Conservation (phyloP, 2,797 vertebrate species). For the Anomalospiza imberbis region DNA sequence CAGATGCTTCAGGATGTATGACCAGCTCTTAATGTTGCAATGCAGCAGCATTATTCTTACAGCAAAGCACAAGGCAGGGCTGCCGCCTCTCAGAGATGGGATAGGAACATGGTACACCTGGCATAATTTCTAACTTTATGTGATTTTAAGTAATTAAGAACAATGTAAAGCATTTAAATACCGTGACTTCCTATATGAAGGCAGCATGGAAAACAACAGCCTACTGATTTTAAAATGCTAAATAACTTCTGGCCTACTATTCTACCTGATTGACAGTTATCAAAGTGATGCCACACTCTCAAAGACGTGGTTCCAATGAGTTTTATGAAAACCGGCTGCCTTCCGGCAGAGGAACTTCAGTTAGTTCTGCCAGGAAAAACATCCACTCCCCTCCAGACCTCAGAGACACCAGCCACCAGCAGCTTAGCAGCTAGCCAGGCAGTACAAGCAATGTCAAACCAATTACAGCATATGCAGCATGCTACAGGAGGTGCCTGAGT, state of each 20-base stretch:
- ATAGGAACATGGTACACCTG: not conserved
- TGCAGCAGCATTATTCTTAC: not conserved
- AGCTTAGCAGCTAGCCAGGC: not conserved
- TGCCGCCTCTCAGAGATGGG: not conserved
- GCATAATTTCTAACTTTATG: not conserved
- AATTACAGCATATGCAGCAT: not conserved
- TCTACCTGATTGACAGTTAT: not conserved
- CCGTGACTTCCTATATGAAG: not conserved
- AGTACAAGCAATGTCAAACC: not conserved
- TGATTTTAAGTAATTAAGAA: not conserved
- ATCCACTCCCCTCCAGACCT: not conserved
- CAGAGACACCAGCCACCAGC: not conserved
- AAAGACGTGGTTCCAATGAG: not conserved
- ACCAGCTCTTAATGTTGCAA: not conserved
- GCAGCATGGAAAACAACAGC: not conserved
- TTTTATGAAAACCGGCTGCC: not conserved
- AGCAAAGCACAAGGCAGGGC: not conserved
- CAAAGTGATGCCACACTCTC: not conserved
- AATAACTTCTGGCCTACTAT: not conserved
- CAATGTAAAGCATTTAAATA: not conserved
- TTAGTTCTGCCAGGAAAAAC: not conserved
- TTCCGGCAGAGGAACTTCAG: not conserved
- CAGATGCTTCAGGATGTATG: not conserved
- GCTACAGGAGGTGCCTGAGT: not conserved
- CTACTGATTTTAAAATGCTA: not conserved